These are phyloP conservation scores for Scartelaos histophorus DNA, from an alignment of 2,113 vertebrate genomes.

Conservation along the genomic window DNA sequence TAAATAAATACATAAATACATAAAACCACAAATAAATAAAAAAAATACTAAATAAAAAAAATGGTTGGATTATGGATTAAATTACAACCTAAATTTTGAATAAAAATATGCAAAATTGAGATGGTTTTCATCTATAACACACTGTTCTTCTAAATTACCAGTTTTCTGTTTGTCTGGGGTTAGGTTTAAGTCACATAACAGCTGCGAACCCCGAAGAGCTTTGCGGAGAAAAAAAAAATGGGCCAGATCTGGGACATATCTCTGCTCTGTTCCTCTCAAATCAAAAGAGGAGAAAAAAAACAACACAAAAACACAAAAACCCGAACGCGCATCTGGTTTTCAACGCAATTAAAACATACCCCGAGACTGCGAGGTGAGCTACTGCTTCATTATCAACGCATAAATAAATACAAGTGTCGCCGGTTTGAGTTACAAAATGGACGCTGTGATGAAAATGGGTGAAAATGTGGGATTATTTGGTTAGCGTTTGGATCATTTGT, in stretches of 20 bases:
- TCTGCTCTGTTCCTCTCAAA: constrained; percentile 24
- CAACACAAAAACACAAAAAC: background rate
- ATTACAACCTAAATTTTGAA: no score
- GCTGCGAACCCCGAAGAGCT: constrained; percentile 26
- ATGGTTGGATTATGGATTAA: no score
- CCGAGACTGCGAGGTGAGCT: background rate
- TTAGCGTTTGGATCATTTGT: background rate
- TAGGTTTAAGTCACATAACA: constrained; percentile 11
- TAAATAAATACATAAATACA: no score
- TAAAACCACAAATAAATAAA: no score
- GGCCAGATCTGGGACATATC: constrained; percentile 36
- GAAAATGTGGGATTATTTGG: background rate
- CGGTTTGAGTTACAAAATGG: constrained; percentile 2
- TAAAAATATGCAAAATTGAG: background rate
- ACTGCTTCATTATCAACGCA: constrained; percentile 1
- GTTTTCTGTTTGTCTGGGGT: background rate
- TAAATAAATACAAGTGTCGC: background rate
- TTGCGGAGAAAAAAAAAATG: no score
- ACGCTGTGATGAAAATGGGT: background rate
- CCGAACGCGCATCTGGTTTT: background rate
- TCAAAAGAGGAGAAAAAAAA: constrained; percentile 18
- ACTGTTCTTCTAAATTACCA: background rate
- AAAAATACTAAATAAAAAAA: no score
- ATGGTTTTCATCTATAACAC: background rate
- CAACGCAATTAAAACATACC: constrained; percentile 36